Conservation (phyloP, 2,888 invertebrate genomes). For the Temnothorax rugatulus region DNA sequence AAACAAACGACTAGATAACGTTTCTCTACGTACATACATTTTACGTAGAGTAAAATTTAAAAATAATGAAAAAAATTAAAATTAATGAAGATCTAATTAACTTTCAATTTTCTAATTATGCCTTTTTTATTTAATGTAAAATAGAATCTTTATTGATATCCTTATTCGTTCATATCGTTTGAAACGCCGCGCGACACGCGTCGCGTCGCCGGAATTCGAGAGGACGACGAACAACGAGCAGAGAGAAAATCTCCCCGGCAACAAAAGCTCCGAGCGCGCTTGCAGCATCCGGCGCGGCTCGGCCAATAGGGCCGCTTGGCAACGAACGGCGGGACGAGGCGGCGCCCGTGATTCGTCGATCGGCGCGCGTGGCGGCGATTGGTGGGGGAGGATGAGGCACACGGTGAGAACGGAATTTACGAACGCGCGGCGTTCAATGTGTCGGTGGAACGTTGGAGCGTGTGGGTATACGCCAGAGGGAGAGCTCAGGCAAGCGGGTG, state of each 20-base stretch:
- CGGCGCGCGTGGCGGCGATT: conserved; percentile 21
- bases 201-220: conserved; percentile 35
- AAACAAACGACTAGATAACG: not conserved
- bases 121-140: not conserved
- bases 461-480: conserved; percentile 63
- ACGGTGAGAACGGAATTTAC: conserved; percentile 71
- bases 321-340: conserved; percentile 80
- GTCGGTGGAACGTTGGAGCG: conserved; percentile 67
- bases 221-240: conserved; percentile 25
- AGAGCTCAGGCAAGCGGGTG: conserved; percentile 65
- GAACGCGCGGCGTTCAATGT: conserved; percentile 76
- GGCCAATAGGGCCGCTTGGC: conserved; percentile 74
- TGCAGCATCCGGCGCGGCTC: conserved; percentile 33
- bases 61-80: no score
- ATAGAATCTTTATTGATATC: not conserved
- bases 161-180: not conserved
- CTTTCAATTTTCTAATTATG: no score
- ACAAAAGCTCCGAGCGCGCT: conserved; percentile 65
- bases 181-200: not conserved
- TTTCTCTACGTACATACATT: not conserved
- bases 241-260: conserved; percentile 76
- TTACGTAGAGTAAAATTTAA: no score
- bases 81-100: not conserved
- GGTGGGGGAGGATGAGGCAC: conserved; percentile 48
- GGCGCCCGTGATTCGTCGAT: conserved; percentile 68